Evolutionary conservation across 2,888 invertebrate genomes (phyloP), one percentile per base, ranked within the genome.

Genomic region (Orchesellides sinensis): DNA sequence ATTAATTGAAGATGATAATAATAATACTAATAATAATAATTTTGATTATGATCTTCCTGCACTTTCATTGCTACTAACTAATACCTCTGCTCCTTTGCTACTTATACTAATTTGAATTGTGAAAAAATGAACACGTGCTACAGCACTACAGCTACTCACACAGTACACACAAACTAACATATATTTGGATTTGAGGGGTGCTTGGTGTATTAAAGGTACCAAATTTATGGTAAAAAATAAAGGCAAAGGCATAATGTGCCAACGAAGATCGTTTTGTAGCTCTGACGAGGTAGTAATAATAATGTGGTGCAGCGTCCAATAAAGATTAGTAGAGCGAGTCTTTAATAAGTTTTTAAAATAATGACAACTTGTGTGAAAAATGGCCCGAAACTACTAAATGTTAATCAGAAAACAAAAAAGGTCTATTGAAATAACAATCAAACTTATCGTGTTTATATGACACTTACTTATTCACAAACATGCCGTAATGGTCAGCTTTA

Each of bases 281-380:
- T 3, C 27, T 56, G 56, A 12, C 23, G 54, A 23, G 23, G 49
- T n/a, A 21, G 54, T 17, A 14, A 27, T 17, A 5, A n/a, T 5
- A 69, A 5, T 35, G 4, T 19, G 27, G 19, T 45, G 45, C 21
- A 61, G 32, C 61, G 40, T 47, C 69, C 40, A 56, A 70, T 80
- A 66, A 80, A 65, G 72, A 54, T 80, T 72, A 80, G 72, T 80
- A 80, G 79, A 80, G 79, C 79, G 66, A 65, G 56, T 52, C 79
- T 72, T 27, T 49, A 65, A 70, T 68, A 70, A 45, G 25, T 49
- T 27, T 75, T 56, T 45, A 59, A 66, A 77, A 56, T 77, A 54
- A 63, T 35, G 52, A 63, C 40, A 47, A 66, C 47, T 47, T 66
- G 66, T 47, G 47, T 66, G 66, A 66, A 66, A 63, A 40, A 63